These are phyloP conservation scores for Oscheius sp. DNA, from an alignment of 2,888 invertebrate genomes.

Conservation along the genomic window DNA sequence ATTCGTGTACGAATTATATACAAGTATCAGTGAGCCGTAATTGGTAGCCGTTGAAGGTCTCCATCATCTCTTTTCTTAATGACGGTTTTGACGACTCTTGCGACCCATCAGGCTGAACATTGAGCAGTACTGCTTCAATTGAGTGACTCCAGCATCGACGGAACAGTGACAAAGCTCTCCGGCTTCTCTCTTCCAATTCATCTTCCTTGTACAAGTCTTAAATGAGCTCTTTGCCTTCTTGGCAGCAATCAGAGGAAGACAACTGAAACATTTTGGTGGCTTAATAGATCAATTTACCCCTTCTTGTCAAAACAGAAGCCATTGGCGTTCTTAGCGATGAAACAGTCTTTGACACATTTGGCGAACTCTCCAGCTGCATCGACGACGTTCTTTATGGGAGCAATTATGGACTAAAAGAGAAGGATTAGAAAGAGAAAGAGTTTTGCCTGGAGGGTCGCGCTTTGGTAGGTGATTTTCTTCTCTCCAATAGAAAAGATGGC, in stretches of 20 bases:
- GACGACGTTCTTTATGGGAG: conserved; percentile 60
- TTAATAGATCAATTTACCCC: conserved; percentile 33
- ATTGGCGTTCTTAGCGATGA: conserved; percentile 58
- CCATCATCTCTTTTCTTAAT: neutral
- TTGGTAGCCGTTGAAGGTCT: neutral
- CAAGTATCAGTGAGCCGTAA: conserved; percentile 5
- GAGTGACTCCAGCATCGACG: conserved; percentile 62
- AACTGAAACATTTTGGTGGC: conserved; percentile 41
- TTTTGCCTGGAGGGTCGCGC: conserved; percentile 38
- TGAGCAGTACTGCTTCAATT: conserved; percentile 59
- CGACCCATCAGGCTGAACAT: conserved; percentile 60
- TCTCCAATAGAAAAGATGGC: conserved; percentile 62
- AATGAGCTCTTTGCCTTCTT: conserved; percentile 61
- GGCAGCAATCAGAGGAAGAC: conserved; percentile 61
- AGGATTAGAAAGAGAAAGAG: neutral
- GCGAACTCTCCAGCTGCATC: conserved; percentile 66
- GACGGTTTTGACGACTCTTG: neutral
- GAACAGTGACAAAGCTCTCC: conserved; percentile 65
- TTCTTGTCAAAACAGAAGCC: conserved; percentile 66
- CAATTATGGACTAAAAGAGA: conserved; percentile 48
- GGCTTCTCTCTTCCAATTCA: conserved; percentile 65
- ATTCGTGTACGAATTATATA: conserved; percentile 15
- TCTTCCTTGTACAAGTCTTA: conserved; percentile 55
- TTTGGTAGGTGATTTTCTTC: conserved; percentile 51
- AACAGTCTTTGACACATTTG: conserved; percentile 63